These are phyloP conservation scores for Campaea margaritaria DNA, from an alignment of 2,888 invertebrate species.

Conservation along the genomic window DNA sequence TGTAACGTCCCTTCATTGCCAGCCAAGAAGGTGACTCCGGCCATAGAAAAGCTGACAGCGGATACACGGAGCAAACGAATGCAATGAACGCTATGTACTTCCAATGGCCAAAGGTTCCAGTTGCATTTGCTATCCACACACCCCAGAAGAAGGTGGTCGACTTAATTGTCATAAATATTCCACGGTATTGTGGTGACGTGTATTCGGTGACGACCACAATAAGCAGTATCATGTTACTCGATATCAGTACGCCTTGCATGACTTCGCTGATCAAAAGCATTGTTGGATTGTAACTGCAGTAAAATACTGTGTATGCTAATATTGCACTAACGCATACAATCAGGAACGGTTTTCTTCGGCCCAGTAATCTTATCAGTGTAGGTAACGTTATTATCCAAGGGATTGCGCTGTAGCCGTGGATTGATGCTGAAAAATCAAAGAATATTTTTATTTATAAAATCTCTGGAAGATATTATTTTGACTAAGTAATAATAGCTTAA, in stretches of 20 bases:
- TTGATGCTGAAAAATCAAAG: slow-evolving; percentile 21
- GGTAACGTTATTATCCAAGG: slow-evolving; percentile 41
- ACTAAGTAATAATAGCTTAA: no score
- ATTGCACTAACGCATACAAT: slow-evolving; percentile 37
- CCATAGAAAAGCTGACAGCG: slow-evolving; percentile 39
- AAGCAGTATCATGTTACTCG: slow-evolving; percentile 32
- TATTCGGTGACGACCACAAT: slow-evolving; percentile 47
- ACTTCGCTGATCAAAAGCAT: slow-evolving; percentile 50
- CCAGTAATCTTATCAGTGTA: slow-evolving; percentile 30
- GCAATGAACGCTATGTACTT: slow-evolving; percentile 45
- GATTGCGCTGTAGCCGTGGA: slow-evolving; percentile 42
- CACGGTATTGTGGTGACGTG: slow-evolving; percentile 48
- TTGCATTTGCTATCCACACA: slow-evolving; percentile 51
- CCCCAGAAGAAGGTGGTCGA: slow-evolving; percentile 47
- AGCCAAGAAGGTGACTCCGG: slow-evolving; percentile 50
- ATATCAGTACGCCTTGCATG: slow-evolving; percentile 35
- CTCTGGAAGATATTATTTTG: no score
- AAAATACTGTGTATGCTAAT: slow-evolving; percentile 41
- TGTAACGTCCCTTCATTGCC: slow-evolving; percentile 48
- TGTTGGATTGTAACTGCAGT: slow-evolving; percentile 41
- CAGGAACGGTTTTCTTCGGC: slow-evolving; percentile 42
- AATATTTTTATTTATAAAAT: neutral
- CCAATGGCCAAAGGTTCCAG: slow-evolving; percentile 45
- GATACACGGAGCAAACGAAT: slow-evolving; percentile 38
- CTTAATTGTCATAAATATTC: slow-evolving; percentile 47